Base-by-base conservation (phyloP, 2,113 vertebrate genomes). In the Lycaon pictus region DNA sequence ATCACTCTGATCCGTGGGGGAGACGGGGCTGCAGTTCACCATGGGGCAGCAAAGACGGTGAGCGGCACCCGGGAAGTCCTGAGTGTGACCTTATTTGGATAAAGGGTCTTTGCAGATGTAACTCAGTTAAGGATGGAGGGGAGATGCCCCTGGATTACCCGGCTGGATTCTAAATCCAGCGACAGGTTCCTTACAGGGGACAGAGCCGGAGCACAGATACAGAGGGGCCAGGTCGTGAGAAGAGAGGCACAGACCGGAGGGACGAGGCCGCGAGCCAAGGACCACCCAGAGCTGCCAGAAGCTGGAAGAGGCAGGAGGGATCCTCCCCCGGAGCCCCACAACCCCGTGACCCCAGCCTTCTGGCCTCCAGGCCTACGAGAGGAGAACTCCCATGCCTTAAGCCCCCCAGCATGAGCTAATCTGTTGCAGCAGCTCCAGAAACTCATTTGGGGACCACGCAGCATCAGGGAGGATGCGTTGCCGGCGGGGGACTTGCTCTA, bases 311-410 rank as follows among this genome's bases (percentile, higher is more conserved):
- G 37, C 37, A 25, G 37, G 37, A 74, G 22, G 37, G 72, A 74
- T 0, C 71, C 35, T 25, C 35, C n/a, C 22, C 35, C 5, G 22
- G 37, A 43, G 35, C 32, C 67, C 3, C 16, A 19, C n/a, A 25
- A 25, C 22, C 3, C 11, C 1, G 8, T 0, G 69, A 13, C 11
- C 11, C 43, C 35, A 43, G 71, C 23, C 72, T 25, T 74, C 37
- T 3, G 12, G 72, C 37, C 72, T 25, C 72, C 23, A 13, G 37
- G 6, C 13, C 72, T 25, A 25, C 15, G 5, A 22, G 22, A 48
- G 22, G 3, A 27, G 2, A 25, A 4, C 20, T 22, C 2, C 22
- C n/a, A 3, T 0, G 37, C 7, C 12, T 43, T 1, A 25, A 74
- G 23, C 37, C 72, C 67, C 71, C 22, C 20, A 2, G 11, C 3